Percentiles rank a stretch among this genome's conserved stretches.
Conservation (phyloP, 2,113 vertebrate species). For the Hyperopisus bebe region DNA sequence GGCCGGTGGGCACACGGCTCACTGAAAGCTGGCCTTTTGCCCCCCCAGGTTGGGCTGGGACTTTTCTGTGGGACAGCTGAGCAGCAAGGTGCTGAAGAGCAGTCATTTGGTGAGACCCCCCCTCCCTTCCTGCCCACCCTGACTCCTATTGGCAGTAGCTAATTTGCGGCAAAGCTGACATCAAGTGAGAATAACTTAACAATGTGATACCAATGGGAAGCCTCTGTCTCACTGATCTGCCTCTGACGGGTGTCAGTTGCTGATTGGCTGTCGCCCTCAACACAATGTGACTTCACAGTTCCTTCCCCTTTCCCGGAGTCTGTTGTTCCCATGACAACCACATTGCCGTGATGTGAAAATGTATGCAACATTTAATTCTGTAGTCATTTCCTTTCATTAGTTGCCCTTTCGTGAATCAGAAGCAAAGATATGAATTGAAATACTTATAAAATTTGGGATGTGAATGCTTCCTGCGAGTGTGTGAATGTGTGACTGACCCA, state of each 20-base stretch:
- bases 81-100: slow-evolving; percentile 92
- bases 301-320: background rate
- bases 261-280: background rate
- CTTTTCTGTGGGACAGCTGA: slow-evolving; percentile 77
- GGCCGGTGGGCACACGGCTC: background rate
- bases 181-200: background rate
- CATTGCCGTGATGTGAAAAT: background rate
- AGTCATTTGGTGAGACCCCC: slow-evolving; percentile 76
- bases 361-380: background rate
- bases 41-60: slow-evolving; percentile 69
- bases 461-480: background rate
- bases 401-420: background rate
- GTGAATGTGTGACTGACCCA: background rate
- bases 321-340: slow-evolving; percentile 7
- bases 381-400: background rate
- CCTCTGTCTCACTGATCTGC: background rate
- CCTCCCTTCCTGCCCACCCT: background rate
- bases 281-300: background rate
- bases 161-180: background rate
- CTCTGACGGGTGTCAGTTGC: background rate
- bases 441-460: background rate
- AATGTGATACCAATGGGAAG: background rate
- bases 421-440: background rate
- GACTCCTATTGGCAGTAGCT: background rate
- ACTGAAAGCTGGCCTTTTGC: background rate